phyloP scores from a whole-genome alignment of 2,113 vertebrate species.

The Ceuthmochares aereus region DNA sequence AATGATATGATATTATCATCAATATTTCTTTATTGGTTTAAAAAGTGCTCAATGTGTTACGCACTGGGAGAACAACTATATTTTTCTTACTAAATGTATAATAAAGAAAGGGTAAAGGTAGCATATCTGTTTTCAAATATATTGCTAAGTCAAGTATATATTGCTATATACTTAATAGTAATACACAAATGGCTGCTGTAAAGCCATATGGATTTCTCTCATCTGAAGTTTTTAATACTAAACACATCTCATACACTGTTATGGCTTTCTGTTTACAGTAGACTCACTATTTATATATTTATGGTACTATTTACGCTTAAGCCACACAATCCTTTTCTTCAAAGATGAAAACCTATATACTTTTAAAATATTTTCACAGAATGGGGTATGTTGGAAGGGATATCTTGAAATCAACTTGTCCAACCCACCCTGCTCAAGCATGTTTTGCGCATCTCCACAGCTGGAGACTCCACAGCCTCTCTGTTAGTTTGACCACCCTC shows the following conservation, averaged over 20 bases:
- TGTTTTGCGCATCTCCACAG: background rate
- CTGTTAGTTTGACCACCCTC: background rate
- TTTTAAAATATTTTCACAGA: background rate
- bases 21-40: background rate
- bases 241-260: background rate
- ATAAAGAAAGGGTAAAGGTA: background rate
- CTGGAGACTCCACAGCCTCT: background rate
- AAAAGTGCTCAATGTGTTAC: background rate
- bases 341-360: background rate
- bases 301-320: background rate
- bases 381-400: background rate
- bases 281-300: background rate
- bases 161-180: background rate
- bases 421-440: background rate
- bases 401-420: background rate
- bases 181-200: background rate
- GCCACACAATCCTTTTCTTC: background rate
- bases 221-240: background rate
- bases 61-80: background rate
- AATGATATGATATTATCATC: background rate
- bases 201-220: background rate
- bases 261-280: background rate
- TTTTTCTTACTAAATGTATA: background rate
- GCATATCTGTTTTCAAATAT: background rate
- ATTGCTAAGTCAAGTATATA: background rate